Percentiles rank a stretch among this genome's conserved stretches.
phyloP scores from a whole-genome alignment of 1,140 invertebrate species.

The Bacillus rossius region DNA sequence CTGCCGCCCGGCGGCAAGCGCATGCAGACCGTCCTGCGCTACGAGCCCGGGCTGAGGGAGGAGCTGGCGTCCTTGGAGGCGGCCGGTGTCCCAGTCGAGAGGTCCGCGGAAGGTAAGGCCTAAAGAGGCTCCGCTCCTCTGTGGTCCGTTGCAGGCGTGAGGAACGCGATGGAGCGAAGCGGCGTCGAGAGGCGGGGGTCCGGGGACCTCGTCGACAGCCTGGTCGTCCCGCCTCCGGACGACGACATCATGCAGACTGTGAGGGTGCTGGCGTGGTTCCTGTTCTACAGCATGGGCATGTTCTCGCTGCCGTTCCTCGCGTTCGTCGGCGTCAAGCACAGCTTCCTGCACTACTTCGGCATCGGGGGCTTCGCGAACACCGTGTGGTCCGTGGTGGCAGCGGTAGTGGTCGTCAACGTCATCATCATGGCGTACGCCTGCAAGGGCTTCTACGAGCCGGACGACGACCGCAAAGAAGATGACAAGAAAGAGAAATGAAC shows the following conservation, averaged over 20 bases:
- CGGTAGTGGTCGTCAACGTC: constrained; percentile 70
- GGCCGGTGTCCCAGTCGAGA: background rate
- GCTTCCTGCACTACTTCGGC: constrained; percentile 55
- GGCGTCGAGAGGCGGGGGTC: background rate
- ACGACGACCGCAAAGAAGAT: too few relatives aligned
- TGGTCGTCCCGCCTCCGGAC: background rate
- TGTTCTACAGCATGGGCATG: constrained; percentile 76
- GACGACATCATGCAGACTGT: background rate
- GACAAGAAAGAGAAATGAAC: too few relatives aligned
- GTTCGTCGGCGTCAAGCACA: constrained; percentile 61
- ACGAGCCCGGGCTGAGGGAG: constrained; percentile 51
- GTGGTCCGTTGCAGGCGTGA: constrained; percentile 4
- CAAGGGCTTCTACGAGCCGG: constrained; percentile 41
- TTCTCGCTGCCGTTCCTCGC: constrained; percentile 71
- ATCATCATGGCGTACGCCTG: constrained; percentile 74
- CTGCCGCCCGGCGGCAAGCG: constrained; percentile 63
- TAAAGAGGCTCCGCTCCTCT: constrained; percentile 4
- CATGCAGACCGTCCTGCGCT: constrained; percentile 56
- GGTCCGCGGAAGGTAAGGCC: background rate
- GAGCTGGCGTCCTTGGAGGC: constrained; percentile 25
- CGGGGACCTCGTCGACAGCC: background rate
- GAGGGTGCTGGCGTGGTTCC: constrained; percentile 54
- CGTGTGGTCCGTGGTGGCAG: constrained; percentile 64
- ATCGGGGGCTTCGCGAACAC: constrained; percentile 55
- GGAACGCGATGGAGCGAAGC: constrained; percentile 1